Conservation (phyloP, 2,888 invertebrate genomes). For the Tupiocoris notatus region DNA sequence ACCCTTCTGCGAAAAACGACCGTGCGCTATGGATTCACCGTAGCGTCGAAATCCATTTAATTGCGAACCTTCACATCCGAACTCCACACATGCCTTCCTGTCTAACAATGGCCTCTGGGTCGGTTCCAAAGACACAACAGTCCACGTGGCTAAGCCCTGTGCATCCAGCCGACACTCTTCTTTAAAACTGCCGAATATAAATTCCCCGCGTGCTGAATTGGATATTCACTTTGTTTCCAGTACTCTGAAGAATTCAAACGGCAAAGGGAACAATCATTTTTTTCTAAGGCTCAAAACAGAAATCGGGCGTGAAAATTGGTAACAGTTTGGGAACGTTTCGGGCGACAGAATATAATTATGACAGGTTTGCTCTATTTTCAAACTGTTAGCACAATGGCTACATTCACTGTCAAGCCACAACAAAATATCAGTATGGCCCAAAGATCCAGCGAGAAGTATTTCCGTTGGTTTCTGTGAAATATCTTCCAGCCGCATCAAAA, state of each 20-base stretch:
- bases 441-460: too few relatives aligned
- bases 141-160: not conserved
- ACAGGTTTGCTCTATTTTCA: too few relatives aligned
- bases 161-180: not conserved
- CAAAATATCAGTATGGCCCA: too few relatives aligned
- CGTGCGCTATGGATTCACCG: not conserved
- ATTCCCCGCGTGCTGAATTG: slow-evolving; percentile 2
- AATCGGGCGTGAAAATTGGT: too few relatives aligned
- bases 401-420: too few relatives aligned
- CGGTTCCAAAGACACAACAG: not conserved
- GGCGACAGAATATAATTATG: too few relatives aligned
- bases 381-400: too few relatives aligned
- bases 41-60: not conserved
- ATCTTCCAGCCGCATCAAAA: too few relatives aligned
- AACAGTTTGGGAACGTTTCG: too few relatives aligned
- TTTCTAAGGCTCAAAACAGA: too few relatives aligned
- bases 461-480: too few relatives aligned
- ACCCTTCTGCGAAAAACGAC: not conserved
- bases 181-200: slow-evolving; percentile 7
- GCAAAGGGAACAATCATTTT: not conserved
- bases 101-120: not conserved
- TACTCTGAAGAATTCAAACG: slow-evolving; percentile 16
- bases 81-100: not conserved
- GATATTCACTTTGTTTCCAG: slow-evolving; percentile 7
- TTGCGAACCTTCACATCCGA: not conserved